Base-by-base conservation (phyloP, 2,113 vertebrate genomes). In the Pachyramphus minor region DNA sequence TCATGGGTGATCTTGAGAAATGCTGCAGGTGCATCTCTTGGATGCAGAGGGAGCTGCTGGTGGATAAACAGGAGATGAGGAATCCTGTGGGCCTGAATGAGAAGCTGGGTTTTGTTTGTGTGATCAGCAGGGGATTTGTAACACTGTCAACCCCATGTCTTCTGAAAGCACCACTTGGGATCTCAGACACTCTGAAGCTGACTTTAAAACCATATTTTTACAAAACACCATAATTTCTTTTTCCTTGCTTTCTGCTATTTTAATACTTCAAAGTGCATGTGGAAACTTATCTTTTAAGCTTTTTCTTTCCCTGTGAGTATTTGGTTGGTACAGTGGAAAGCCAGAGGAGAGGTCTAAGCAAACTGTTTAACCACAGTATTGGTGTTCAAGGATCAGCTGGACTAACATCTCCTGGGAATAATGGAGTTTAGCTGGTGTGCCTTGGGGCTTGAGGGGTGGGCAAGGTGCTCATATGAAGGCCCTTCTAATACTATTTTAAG, bases 131-230 rank as follows among this genome's bases (percentile, higher is more conserved):
- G 31, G 37, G n/a, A 5, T 49, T 67, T 47, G 3, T 78, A 19
- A n/a, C 14, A 0, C 47, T 72, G 33, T 60, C 69, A 81, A 5
- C 33, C 4, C 12, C 10, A 6, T 0, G 0, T 67, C 50, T 80
- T 76, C 58, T 52, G 22, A 33, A 85, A 64, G 39, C 37, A 58
- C 13, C 23, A 2, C 47, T 41, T 30, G 44, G 59, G n/a, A 64
- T 50, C 63, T 37, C 68, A 84, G 73, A 52, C 89, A 41, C 59
- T 12, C 2, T 17, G 28, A 80, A 41, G 27, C 72, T 91, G 72
- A 52, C 27, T 93, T 84, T 14, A 80, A 93, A 95, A 39, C 22
- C 17, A 27, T 11, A 8, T 56, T 91, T 82, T 60, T 53, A 23
- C 3, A 15, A 62, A 25, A 25, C 33, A 11, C 4, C 19, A 1